These are phyloP conservation scores for Ophioninae sp. DNA, from an alignment of 2,888 invertebrate genomes.

Conservation along the genomic window DNA sequence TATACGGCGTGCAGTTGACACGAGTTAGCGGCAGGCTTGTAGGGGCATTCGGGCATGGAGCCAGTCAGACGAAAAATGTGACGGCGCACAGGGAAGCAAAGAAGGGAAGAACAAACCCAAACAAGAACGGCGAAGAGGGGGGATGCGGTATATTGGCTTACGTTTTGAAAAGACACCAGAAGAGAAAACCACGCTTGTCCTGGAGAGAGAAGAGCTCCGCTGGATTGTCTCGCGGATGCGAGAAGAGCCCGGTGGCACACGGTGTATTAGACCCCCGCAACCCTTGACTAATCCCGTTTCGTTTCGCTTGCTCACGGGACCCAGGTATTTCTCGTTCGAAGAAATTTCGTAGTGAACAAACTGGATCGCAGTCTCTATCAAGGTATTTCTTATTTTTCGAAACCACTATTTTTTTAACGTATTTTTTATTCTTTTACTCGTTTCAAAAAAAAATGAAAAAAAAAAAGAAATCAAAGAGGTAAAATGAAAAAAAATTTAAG, in stretches of 20 bases:
- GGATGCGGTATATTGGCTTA: constrained; percentile 17
- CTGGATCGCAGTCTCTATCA: no score
- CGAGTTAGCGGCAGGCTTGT: constrained; percentile 47
- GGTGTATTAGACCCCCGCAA: constrained; percentile 68
- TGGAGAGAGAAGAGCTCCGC: constrained; percentile 27
- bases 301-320: constrained; percentile 77
- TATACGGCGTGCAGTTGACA: constrained; percentile 62
- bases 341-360: constrained; percentile 31
- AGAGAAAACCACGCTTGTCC: constrained; percentile 37
- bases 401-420: no score
- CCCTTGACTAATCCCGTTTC: constrained; percentile 79
- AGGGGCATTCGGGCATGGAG: constrained; percentile 48
- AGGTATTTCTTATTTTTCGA: no score
- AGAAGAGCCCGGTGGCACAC: constrained; percentile 73
- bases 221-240: constrained; percentile 50
- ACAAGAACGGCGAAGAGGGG: neutral
- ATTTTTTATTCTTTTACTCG: no score
- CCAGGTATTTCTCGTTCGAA: constrained; percentile 63
- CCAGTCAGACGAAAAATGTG: constrained; percentile 31
- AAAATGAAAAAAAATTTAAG: no score
- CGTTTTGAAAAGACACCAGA: constrained; percentile 52
- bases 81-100: constrained; percentile 5
- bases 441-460: no score
- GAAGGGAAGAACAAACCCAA: no score
- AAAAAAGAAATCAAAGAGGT: no score